phyloP scores from a whole-genome alignment of 2,113 vertebrate genomes.

The Ammospiza caudacuta region DNA sequence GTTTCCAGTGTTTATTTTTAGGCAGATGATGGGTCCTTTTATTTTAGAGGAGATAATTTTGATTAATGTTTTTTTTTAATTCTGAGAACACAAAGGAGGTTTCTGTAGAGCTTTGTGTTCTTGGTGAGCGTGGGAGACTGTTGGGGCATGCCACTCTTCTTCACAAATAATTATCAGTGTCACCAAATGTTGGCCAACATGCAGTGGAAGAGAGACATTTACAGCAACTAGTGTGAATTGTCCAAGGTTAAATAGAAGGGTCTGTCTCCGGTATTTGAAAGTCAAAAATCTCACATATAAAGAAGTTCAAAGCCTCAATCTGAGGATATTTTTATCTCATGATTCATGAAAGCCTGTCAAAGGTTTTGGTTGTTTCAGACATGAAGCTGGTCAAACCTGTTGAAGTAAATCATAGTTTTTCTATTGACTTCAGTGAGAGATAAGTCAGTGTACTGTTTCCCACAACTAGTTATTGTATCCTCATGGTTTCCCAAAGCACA shows the following conservation, averaged over 20 bases:
- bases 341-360: neutral
- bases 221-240: neutral
- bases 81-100: slow-evolving; percentile 23
- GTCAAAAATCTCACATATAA: neutral
- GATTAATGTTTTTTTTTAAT: slow-evolving; percentile 32
- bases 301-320: neutral
- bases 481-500: neutral
- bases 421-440: neutral
- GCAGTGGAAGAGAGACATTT: neutral
- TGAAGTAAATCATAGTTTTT: neutral
- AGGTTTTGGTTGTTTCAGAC: neutral
- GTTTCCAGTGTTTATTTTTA: slow-evolving; percentile 61
- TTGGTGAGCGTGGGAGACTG: slow-evolving; percentile 4
- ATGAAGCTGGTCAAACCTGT: neutral
- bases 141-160: neutral
- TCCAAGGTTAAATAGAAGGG: neutral
- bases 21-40: slow-evolving; percentile 27
- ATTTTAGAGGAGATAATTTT: slow-evolving; percentile 59
- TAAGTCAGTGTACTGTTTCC: neutral
- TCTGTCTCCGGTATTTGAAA: neutral
- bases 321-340: neutral
- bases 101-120: slow-evolving; percentile 32
- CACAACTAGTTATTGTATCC: neutral
- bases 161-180: slow-evolving; percentile 23
- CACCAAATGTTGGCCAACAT: slow-evolving; percentile 4